Percentiles rank a stretch among this genome's conserved stretches.
phyloP scores from a whole-genome alignment of 2,888 invertebrate genomes.

The Oscheius onirici region DNA sequence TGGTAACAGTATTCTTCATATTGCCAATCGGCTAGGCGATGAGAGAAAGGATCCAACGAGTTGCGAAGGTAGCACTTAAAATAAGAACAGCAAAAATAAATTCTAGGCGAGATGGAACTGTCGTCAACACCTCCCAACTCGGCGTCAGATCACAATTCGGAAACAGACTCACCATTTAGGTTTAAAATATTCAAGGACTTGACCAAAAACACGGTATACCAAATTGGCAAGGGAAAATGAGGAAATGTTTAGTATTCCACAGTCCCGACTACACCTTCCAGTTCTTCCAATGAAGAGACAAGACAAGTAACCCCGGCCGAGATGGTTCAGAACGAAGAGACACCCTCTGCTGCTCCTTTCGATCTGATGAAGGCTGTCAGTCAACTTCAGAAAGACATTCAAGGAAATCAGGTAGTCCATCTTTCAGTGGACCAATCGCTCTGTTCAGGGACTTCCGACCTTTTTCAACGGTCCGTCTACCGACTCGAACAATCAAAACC shows the following conservation, averaged over 20 bases:
- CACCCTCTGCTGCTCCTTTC: conserved; percentile 15
- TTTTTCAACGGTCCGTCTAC: no score
- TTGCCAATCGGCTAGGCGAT: conserved; percentile 30
- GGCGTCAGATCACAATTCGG: not conserved
- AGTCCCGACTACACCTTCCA: conserved; percentile 1
- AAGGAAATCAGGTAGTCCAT: no score
- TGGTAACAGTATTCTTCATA: conserved; percentile 30
- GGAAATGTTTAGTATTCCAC: conserved; percentile 14
- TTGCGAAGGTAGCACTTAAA: not conserved
- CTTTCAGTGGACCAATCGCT: no score
- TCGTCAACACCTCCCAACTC: not conserved
- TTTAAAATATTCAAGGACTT: conserved; percentile 14
- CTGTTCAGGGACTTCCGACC: no score
- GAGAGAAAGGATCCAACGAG: not conserved
- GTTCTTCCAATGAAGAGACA: not conserved
- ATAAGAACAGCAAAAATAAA: not conserved
- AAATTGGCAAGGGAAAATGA: not conserved
- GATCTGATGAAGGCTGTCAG: conserved; percentile 21
- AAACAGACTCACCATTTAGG: conserved; percentile 4
- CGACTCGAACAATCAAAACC: no score
- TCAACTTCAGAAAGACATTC: conserved; percentile 21
- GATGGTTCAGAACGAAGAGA: not conserved
- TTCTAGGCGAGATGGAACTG: conserved; percentile 10
- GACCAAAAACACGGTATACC: conserved; percentile 11
- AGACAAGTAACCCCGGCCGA: conserved; percentile 3